Percentiles rank a stretch among this genome's conserved stretches.
These are phyloP conservation scores for Trachythela sp. DNA, from an alignment of 64 coral and sea anemone genomes.

Conservation along the genomic window DNA sequence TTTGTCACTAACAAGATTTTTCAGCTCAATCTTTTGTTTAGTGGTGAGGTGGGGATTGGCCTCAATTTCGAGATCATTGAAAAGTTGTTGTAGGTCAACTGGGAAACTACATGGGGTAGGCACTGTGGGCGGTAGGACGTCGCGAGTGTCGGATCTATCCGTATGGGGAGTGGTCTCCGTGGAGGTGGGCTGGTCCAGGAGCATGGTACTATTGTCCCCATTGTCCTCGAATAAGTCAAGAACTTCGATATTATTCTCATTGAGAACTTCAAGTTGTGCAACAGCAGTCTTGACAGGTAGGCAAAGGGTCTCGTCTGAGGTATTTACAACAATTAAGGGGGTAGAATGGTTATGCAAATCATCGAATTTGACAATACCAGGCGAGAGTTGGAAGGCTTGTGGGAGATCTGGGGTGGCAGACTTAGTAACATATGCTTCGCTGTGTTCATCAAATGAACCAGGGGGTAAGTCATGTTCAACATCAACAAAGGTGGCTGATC, in stretches of 20 bases:
- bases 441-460: neutral
- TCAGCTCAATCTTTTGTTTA: neutral
- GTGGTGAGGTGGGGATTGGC: neutral
- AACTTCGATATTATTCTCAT: neutral
- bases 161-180: neutral
- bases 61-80: neutral
- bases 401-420: neutral
- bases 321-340: neutral
- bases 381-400: neutral
- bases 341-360: neutral
- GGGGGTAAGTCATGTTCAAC: neutral
- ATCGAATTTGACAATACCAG: neutral
- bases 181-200: neutral
- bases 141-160: neutral
- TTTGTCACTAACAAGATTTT: neutral
- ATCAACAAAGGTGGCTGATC: neutral
- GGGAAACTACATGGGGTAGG: neutral
- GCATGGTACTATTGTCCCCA: neutral
- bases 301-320: neutral
- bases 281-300: neutral
- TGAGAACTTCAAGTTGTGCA: neutral
- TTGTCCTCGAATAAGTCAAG: too few relatives aligned
- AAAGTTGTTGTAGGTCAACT: neutral
- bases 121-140: neutral
- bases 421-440: neutral